A percentile compares a stretch with the other conserved stretches of the same genome.
Conservation (phyloP, 2,888 invertebrate genomes). For the Ditylenchus weischeri region DNA sequence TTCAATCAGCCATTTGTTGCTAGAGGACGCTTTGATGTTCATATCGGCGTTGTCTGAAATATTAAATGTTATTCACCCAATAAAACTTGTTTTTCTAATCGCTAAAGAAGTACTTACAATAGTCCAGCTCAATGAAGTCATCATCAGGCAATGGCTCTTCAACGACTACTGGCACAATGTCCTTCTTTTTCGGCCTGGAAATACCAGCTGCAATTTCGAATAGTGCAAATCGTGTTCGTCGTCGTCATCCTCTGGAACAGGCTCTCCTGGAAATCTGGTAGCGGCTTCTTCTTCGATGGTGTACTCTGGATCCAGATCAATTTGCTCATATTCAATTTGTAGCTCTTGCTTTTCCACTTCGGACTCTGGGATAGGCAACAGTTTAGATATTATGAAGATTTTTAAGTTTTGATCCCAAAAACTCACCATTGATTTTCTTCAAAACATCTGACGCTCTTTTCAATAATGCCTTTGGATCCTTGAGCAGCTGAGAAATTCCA, state of each 20-base stretch:
- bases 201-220: constrained; percentile 53
- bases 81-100: background rate
- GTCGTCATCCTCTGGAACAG: constrained; percentile 53
- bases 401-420: background rate
- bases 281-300: constrained; percentile 34
- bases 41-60: constrained; percentile 55
- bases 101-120: constrained; percentile 41
- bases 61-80: background rate
- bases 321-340: constrained; percentile 23
- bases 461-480: constrained; percentile 24
- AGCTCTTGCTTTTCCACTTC: constrained; percentile 10
- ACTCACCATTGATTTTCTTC: constrained; percentile 17
- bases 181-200: constrained; percentile 36
- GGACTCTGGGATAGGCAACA: background rate
- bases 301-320: constrained; percentile 27
- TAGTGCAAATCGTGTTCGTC: constrained; percentile 51
- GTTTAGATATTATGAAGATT: background rate
- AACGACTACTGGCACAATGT: constrained; percentile 40
- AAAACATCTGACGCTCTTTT: constrained; percentile 24
- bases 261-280: constrained; percentile 56
- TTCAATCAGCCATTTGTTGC: constrained; percentile 52
- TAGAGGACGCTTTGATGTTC: constrained; percentile 47
- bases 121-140: constrained; percentile 52
- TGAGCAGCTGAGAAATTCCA: constrained; percentile 13
- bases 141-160: constrained; percentile 52